Percentiles rank a stretch among this genome's conserved stretches.
Conservation (phyloP, 2,797 vertebrate species). For the Propithecus deckenii region DNA sequence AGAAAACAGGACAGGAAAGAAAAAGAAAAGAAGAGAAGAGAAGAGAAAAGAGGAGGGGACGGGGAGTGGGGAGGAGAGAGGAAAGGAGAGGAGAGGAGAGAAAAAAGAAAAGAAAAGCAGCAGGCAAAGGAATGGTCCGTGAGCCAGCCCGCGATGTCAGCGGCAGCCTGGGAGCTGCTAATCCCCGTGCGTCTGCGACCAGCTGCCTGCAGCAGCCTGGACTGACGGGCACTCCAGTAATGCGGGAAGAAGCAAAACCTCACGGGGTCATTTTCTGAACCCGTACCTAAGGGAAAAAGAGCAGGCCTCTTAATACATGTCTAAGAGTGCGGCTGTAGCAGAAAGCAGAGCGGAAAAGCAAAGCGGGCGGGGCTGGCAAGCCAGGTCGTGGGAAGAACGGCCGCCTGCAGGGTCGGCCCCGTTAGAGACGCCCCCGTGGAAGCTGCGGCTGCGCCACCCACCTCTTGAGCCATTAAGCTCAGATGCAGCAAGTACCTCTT, state of each 20-base stretch:
- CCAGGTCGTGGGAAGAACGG: not conserved
- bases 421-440: not conserved
- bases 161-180: not conserved
- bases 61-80: no score
- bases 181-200: not conserved
- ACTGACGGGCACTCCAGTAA: not conserved
- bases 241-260: conserved; percentile 1
- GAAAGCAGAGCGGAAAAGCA: not conserved
- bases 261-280: not conserved
- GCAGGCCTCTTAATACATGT: not conserved
- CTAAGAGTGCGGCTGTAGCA: not conserved
- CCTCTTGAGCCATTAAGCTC: conserved; percentile 45
- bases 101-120: not conserved
- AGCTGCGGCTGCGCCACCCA: not conserved
- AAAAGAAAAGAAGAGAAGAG: not conserved
- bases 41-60: not conserved
- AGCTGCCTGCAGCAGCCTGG: not conserved
- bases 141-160: not conserved
- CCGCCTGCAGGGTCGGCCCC: accelerated
- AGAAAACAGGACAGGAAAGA: not conserved
- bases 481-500: conserved; percentile 34
- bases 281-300: not conserved
- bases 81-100: not conserved
- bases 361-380: accelerated
- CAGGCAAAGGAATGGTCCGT: not conserved